Evolutionary conservation across 2,888 invertebrate genomes (phyloP).

Genomic region (Rambutsinella grinnellia): DNA sequence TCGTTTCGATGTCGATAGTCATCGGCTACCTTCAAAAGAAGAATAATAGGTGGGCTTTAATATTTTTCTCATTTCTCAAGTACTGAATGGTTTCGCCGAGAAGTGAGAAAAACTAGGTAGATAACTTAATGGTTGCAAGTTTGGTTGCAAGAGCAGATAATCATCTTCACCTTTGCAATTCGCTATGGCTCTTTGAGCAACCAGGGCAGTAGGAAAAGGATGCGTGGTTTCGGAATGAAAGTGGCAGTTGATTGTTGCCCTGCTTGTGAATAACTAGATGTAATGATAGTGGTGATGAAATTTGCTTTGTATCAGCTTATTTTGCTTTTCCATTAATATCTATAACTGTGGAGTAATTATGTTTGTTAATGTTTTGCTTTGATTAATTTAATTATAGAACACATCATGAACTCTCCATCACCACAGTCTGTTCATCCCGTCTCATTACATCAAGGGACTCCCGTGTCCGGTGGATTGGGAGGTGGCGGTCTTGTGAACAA

Average conservation of each 20-base stretch:
- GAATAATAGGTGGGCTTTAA: no score
- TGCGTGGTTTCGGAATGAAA: neutral
- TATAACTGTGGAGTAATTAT: no score
- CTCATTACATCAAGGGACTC: constrained; percentile 47
- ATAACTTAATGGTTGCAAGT: no score
- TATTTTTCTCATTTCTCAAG: no score
- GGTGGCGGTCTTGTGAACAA: constrained; percentile 33
- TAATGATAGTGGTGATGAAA: neutral
- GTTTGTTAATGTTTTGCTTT: neutral
- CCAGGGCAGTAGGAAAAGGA: constrained; percentile 31
- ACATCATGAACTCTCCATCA: constrained; percentile 65
- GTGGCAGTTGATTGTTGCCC: no score
- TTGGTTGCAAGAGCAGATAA: neutral
- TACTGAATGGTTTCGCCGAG: no score
- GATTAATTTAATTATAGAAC: constrained; percentile 54
- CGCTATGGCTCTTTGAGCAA: constrained; percentile 39
- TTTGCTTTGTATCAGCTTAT: neutral
- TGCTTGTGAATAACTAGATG: no score
- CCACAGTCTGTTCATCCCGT: constrained; percentile 61
- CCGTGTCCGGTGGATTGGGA: constrained; percentile 50
- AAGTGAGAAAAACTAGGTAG: no score
- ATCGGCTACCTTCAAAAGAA: no score
- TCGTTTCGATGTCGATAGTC: no score
- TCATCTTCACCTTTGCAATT: constrained; percentile 14
- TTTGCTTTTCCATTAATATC: constrained; percentile 4